These are phyloP conservation scores for Palythoa heliodiscus DNA, from an alignment of 92 coral and sea anemone genomes.

Conservation along the genomic window DNA sequence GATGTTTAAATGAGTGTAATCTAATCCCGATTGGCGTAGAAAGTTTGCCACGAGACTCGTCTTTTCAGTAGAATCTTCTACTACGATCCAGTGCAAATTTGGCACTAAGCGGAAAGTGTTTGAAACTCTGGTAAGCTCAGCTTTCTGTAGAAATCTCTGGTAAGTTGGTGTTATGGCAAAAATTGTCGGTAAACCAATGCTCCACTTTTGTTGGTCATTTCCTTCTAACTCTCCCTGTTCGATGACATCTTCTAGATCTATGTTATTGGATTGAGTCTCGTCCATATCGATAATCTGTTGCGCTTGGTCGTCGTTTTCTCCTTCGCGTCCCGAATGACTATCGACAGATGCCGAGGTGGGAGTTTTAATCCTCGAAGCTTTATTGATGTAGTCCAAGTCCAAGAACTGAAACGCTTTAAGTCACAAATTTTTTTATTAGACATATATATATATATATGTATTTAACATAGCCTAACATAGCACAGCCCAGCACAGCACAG, in stretches of 20 bases:
- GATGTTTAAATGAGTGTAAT: conserved; percentile 72
- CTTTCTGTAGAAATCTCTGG: conserved; percentile 81
- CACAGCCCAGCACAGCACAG: background rate
- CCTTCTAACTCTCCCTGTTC: conserved; percentile 27
- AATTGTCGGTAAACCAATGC: conserved; percentile 70
- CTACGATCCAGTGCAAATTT: conserved; percentile 89
- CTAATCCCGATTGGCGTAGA: conserved; percentile 60
- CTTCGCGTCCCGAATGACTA: conserved; percentile 33
- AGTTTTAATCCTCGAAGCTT: background rate
- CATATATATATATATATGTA: too few species aligned
- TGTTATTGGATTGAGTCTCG: conserved; percentile 14
- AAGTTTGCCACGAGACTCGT: conserved; percentile 70
- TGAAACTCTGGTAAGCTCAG: conserved; percentile 82
- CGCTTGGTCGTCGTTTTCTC: background rate
- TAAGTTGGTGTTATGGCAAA: conserved; percentile 90
- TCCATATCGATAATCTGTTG: background rate
- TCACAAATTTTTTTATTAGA: background rate
- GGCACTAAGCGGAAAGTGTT: conserved; percentile 77
- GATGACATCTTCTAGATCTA: conserved; percentile 13
- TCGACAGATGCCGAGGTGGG: conserved; percentile 7
- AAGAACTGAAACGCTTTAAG: conserved; percentile 20
- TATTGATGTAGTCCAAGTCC: background rate
- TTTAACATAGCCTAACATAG: background rate
- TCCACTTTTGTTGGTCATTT: conserved; percentile 36
- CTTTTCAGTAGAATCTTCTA: conserved; percentile 78